A percentile compares a stretch with the other conserved stretches of the same genome.
These are phyloP conservation scores for Luperina nickerlii DNA, from an alignment of 2,888 invertebrate species.

Conservation along the genomic window DNA sequence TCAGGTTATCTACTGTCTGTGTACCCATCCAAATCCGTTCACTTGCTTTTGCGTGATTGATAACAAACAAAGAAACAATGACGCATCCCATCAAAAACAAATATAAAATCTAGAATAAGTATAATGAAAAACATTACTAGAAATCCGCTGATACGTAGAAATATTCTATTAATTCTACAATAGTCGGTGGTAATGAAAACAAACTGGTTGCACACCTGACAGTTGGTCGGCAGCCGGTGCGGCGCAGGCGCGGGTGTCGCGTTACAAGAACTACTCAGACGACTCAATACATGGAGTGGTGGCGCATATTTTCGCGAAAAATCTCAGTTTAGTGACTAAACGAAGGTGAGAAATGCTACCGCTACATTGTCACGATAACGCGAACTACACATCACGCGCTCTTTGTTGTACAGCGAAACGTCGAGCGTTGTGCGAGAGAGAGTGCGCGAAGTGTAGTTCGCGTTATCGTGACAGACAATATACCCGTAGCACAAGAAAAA, in stretches of 20 bases:
- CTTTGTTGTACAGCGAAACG: no score
- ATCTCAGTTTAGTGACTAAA: neutral
- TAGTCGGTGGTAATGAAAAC: conserved; percentile 37
- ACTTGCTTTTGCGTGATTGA: neutral
- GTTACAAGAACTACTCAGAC: conserved; percentile 42
- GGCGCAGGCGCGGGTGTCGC: conserved; percentile 46
- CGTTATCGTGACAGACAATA: no score
- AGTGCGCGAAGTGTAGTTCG: no score
- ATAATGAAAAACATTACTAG: conserved; percentile 38
- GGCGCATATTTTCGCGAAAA: neutral
- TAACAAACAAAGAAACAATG: conserved; percentile 3
- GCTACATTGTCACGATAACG: no score
- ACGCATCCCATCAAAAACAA: conserved; percentile 24
- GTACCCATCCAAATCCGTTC: neutral
- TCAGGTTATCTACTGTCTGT: neutral
- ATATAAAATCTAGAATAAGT: conserved; percentile 35
- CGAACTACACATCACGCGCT: no score
- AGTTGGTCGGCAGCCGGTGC: conserved; percentile 30
- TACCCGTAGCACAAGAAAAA: no score
- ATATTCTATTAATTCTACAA: conserved; percentile 35
- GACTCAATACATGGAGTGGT: conserved; percentile 25
- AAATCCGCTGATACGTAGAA: conserved; percentile 43
- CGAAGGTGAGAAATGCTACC: no score
- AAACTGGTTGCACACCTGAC: conserved; percentile 59
- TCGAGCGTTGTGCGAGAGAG: no score